These are phyloP conservation scores for Caenorhabditis sp. DNA, from an alignment of 2,888 invertebrate species.

Conservation along the genomic window DNA sequence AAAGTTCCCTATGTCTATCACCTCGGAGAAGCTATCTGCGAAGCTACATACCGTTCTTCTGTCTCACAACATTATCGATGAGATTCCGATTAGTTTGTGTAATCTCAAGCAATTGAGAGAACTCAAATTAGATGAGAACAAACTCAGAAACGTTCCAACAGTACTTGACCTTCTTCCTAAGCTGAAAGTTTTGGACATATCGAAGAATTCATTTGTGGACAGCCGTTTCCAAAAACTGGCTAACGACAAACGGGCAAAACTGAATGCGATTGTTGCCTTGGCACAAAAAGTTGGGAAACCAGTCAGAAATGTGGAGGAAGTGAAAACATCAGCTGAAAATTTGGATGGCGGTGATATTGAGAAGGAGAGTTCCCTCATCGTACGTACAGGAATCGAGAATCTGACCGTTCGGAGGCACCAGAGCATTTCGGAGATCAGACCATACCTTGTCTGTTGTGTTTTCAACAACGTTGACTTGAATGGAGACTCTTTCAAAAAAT, in stretches of 20 bases:
- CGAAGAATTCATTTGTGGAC: slow-evolving; percentile 70
- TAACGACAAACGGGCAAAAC: slow-evolving; percentile 72
- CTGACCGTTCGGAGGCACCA: slow-evolving; percentile 66
- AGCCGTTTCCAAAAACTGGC: slow-evolving; percentile 69
- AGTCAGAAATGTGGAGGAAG: slow-evolving; percentile 23
- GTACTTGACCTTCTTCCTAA: slow-evolving; percentile 41
- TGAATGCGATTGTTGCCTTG: slow-evolving; percentile 61
- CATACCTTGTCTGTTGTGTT: slow-evolving; percentile 72
- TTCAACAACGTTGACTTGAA: slow-evolving; percentile 69
- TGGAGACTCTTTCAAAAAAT: slow-evolving; percentile 72
- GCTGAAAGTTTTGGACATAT: slow-evolving; percentile 64
- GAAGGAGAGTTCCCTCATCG: background rate
- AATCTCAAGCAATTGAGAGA: slow-evolving; percentile 65
- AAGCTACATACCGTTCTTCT: slow-evolving; percentile 68
- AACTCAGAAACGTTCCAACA: slow-evolving; percentile 46
- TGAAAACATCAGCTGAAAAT: background rate
- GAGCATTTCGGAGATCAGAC: slow-evolving; percentile 69
- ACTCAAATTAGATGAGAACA: slow-evolving; percentile 62
- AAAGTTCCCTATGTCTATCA: slow-evolving; percentile 54
- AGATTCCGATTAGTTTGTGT: slow-evolving; percentile 42
- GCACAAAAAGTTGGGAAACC: slow-evolving; percentile 38
- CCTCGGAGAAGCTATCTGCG: slow-evolving; percentile 33
- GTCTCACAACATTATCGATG: slow-evolving; percentile 65
- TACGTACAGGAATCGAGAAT: slow-evolving; percentile 50
- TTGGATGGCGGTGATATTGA: slow-evolving; percentile 2